Percentiles rank a stretch among this genome's conserved stretches.
Conservation (phyloP, 2,888 invertebrate genomes). For the Poecilobothrus nobilitatus region DNA sequence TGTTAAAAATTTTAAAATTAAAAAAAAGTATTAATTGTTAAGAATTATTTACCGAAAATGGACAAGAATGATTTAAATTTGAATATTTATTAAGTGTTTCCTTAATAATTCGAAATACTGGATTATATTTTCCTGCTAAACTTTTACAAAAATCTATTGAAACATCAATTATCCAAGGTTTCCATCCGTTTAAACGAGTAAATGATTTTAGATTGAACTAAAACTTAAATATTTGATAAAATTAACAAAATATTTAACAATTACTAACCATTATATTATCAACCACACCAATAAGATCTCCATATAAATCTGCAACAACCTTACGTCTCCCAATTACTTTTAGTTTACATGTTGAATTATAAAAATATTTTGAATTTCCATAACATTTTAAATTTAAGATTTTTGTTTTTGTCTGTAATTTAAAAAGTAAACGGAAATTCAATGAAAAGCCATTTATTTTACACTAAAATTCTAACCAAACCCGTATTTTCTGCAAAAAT, state of each 20-base stretch:
- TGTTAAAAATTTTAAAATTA: background rate
- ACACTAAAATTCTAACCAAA: too few relatives aligned
- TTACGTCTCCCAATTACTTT: background rate
- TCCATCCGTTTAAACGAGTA: background rate
- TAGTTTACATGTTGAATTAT: background rate
- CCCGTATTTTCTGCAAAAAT: too few relatives aligned
- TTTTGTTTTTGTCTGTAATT: background rate
- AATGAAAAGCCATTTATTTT: too few relatives aligned
- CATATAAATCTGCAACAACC: background rate
- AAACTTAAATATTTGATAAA: background rate
- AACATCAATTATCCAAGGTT: background rate
- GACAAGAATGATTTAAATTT: background rate
- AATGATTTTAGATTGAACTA: background rate
- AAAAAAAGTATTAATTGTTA: too few relatives aligned
- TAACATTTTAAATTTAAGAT: background rate
- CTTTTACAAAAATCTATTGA: background rate
- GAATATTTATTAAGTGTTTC: background rate
- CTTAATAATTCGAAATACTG: background rate
- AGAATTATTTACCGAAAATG: background rate
- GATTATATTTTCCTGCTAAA: background rate
- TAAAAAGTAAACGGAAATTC: too few relatives aligned
- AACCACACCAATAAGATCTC: too few relatives aligned
- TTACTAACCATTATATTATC: too few relatives aligned
- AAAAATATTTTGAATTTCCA: background rate
- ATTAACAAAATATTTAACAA: too few relatives aligned